Evolutionary conservation across 2,113 vertebrate species (phyloP).

Genomic region (Etheostoma spectabile): DNA sequence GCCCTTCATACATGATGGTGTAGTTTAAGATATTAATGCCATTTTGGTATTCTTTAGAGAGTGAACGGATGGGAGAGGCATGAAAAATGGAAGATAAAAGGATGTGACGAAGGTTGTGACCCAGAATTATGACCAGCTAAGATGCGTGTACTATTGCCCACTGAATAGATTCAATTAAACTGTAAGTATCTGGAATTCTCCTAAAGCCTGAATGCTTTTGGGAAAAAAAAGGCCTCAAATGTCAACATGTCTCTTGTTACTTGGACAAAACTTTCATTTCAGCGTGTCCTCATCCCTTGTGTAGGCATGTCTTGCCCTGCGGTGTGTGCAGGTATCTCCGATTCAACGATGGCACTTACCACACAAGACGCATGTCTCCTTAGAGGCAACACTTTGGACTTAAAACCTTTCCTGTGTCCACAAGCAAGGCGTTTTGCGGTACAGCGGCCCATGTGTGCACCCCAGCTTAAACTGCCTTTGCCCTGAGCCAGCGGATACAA

Average conservation of each 20-base stretch:
- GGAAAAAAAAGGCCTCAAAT: neutral
- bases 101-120: constrained; percentile 45
- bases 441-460: constrained; percentile 54
- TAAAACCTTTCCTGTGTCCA: constrained; percentile 83
- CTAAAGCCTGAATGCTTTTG: constrained; percentile 5
- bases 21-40: constrained; percentile 56
- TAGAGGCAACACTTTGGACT: constrained; percentile 78
- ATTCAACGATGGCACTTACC: constrained; percentile 46
- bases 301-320: constrained; percentile 41
- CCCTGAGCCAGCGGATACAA: constrained; percentile 75
- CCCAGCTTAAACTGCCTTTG: constrained; percentile 72
- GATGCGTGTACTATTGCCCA: constrained; percentile 13
- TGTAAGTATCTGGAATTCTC: neutral
- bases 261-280: constrained; percentile 54
- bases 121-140: constrained; percentile 34
- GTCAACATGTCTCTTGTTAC: constrained; percentile 28
- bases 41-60: constrained; percentile 23
- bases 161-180: neutral
- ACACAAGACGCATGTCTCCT: constrained; percentile 67
- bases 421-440: constrained; percentile 65
- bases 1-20: neutral
- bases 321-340: constrained; percentile 58
- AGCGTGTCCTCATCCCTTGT: neutral
- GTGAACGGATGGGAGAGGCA: constrained; percentile 29
- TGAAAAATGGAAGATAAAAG: constrained; percentile 52